These are phyloP conservation scores for Diplodus puntazzo DNA, from an alignment of 2,797 vertebrate genomes.

Conservation along the genomic window DNA sequence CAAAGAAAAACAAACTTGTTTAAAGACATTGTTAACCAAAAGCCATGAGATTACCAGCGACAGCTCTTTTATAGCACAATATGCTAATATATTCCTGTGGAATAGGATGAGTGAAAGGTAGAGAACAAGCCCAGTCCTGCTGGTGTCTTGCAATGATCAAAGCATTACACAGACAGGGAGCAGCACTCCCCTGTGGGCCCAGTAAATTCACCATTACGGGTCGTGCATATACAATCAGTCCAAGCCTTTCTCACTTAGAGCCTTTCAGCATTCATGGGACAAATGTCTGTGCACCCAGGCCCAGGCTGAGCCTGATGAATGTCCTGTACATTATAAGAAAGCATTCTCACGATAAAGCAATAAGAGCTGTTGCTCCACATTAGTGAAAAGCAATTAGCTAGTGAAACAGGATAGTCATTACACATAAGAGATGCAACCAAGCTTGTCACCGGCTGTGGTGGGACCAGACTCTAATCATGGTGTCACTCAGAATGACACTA, in stretches of 20 bases:
- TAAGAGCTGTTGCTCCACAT: constrained; percentile 5
- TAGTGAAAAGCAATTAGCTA: constrained; percentile 25
- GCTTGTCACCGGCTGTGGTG: background rate
- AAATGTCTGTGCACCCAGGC: constrained; percentile 51
- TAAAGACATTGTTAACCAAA: constrained; percentile 61
- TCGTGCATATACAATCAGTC: constrained; percentile 72
- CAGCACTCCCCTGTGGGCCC: constrained; percentile 65
- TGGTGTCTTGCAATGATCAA: constrained; percentile 78
- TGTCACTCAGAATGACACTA: background rate
- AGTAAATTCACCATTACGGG: constrained; percentile 70
- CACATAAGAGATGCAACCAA: constrained; percentile 5
- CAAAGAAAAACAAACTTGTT: constrained; percentile 52
- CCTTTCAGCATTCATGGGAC: constrained; percentile 66
- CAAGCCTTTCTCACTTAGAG: constrained; percentile 49
- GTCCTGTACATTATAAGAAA: constrained; percentile 17
- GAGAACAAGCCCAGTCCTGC: constrained; percentile 60
- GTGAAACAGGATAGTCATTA: constrained; percentile 14
- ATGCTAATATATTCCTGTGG: constrained; percentile 72
- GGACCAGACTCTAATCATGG: background rate
- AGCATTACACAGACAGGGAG: constrained; percentile 67
- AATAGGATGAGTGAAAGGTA: constrained; percentile 68
- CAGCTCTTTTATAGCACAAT: constrained; percentile 61
- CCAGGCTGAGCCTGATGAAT: constrained; percentile 45
- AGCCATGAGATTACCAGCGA: constrained; percentile 52
- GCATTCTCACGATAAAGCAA: constrained; percentile 26